Evolutionary conservation across 2,797 vertebrate genomes (phyloP), one percentile per base, ranked within the genome.

Genomic region (Urosaurus nigricauda): DNA sequence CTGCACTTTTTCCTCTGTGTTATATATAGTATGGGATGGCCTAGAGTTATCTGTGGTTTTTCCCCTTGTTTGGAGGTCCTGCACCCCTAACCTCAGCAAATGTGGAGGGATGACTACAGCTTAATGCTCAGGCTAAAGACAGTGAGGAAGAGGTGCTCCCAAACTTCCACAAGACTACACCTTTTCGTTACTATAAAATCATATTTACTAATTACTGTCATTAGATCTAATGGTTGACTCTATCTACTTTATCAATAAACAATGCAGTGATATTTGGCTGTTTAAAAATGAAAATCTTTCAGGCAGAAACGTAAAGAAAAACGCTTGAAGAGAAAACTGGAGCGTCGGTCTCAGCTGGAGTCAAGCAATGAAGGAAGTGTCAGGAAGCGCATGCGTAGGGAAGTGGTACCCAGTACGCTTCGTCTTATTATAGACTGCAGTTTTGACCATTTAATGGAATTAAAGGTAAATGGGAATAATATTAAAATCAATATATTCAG

Each of bases 341-440:
- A 98, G 82, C 97, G 97, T 86, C 98, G 97, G 29, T 93, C 92
- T 51, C 97, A 96, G 37, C 35, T 86, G 74, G 97, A 97, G 9
- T 95, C 97, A 35, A 95, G 47, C 35, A 88, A 35, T 0, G 95
- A 96, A 86, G 97, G 85, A 77, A 89, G 37, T 86, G 92, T 89
- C 86, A 96, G 96, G 63, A 99, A 99, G 87, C 98, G 97, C 7
- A 90, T 95, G 19, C 96, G 97, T 68, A 96, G 94, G 86, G 97
- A 98, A 24, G 95, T 93, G 80, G 94, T 95, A 84, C 97, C 97
- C 51, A 98, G 98, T 90, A 94, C 97, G 0, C 95, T 99, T 82
- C 98, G 98, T 68, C 97, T 99, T 89, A 83, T 99, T 80, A 97
- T 99, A 93, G 99, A 99, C 96, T 99, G 99, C 96, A 98, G 98